Percentiles rank a stretch among this genome's conserved stretches.
phyloP scores from a whole-genome alignment of 2,888 invertebrate species.

The Luperina nickerlii region DNA sequence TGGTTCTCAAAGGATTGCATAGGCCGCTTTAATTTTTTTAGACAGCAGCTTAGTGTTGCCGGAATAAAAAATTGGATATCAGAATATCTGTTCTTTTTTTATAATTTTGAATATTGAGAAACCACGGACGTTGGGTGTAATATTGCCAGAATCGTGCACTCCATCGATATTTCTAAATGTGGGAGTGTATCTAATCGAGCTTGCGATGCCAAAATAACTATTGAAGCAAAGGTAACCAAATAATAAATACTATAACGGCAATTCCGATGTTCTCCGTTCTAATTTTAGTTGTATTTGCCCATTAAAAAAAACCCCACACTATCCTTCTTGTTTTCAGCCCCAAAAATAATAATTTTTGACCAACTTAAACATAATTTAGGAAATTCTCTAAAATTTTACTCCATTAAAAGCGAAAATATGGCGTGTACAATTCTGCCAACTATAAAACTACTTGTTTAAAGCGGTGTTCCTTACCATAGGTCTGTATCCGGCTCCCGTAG shows the following conservation, averaged over 20 bases:
- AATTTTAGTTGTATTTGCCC: not conserved
- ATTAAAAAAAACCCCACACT: not conserved
- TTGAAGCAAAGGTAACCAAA: constrained; percentile 35
- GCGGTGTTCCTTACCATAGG: constrained; percentile 93
- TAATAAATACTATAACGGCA: constrained; percentile 6
- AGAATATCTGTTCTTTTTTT: not conserved
- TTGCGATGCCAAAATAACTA: constrained; percentile 41
- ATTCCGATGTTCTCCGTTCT: not conserved
- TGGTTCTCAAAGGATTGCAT: constrained; percentile 24
- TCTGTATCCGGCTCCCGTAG: constrained; percentile 96
- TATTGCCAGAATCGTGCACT: constrained; percentile 60
- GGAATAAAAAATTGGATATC: not conserved
- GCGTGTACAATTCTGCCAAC: constrained; percentile 56
- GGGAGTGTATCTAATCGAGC: constrained; percentile 13
- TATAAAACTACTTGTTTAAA: constrained; percentile 42
- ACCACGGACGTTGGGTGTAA: constrained; percentile 21
- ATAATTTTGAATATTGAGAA: constrained; percentile 30
- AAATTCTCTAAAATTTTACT: constrained; percentile 4
- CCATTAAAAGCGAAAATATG: constrained; percentile 43
- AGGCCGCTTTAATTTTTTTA: not conserved
- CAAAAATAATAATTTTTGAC: constrained; percentile 18
- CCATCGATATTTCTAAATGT: constrained; percentile 41
- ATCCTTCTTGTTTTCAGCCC: not conserved
- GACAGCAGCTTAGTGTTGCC: constrained; percentile 6
- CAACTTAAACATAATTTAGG: not conserved